phyloP scores from a whole-genome alignment of 2,113 vertebrate species.

The Neotragus pygmaeus region DNA sequence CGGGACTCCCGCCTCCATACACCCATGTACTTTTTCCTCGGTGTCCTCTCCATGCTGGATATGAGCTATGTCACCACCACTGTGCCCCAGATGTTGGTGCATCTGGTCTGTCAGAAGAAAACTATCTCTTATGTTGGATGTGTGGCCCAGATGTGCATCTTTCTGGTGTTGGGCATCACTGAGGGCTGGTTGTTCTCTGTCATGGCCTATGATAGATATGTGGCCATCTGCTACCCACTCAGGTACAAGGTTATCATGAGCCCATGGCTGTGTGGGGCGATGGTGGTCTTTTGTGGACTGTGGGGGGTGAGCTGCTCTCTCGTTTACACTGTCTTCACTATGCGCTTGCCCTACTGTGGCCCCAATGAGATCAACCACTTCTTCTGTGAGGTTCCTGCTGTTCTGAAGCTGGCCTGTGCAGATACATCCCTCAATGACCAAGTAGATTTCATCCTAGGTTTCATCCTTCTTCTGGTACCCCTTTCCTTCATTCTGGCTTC shows the following conservation, averaged over 20 bases:
- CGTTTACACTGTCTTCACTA: constrained; percentile 55
- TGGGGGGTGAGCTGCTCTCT: constrained; percentile 60
- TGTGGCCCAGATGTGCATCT: constrained; percentile 64
- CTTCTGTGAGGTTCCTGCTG: constrained; percentile 66
- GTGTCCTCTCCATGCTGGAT: constrained; percentile 57
- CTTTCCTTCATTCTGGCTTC: constrained; percentile 58
- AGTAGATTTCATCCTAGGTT: constrained; percentile 57
- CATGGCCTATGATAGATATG: constrained; percentile 63
- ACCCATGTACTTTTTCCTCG: constrained; percentile 52
- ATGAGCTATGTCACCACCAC: constrained; percentile 65
- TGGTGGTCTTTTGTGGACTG: constrained; percentile 50
- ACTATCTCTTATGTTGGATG: constrained; percentile 48
- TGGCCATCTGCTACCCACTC: constrained; percentile 63
- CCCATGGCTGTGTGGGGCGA: constrained; percentile 9
- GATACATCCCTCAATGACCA: constrained; percentile 54
- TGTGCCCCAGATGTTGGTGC: constrained; percentile 52
- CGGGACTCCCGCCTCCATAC: constrained; percentile 50
- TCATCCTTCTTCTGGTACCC: constrained; percentile 58
- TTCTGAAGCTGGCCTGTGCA: constrained; percentile 63
- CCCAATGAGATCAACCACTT: constrained; percentile 63
- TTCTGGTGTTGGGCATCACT: constrained; percentile 64
- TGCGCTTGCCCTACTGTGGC: constrained; percentile 60
- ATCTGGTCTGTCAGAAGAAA: constrained; percentile 11
- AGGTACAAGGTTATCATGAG: constrained; percentile 63
- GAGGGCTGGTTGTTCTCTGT: constrained; percentile 61